Conservation (phyloP, 1,140 invertebrate genomes). For the Cyclina sinensis region DNA sequence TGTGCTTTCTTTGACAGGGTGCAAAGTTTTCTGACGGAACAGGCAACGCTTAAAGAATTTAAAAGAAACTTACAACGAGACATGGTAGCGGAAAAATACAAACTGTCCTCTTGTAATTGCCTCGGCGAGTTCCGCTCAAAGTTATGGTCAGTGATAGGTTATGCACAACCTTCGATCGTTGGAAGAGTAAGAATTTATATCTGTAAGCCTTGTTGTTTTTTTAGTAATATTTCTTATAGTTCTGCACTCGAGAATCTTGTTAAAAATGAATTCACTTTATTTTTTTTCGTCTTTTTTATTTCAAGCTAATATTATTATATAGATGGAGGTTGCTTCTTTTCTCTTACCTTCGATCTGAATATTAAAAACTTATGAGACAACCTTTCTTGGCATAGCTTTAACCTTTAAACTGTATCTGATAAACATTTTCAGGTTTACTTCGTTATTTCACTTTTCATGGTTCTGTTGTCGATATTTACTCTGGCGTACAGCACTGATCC, state of each 20-base stretch:
- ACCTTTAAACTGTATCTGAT: too few species aligned
- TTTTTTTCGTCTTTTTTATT: too few species aligned
- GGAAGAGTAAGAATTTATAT: constrained; percentile 22
- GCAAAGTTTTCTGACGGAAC: constrained; percentile 55
- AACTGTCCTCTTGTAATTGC: background rate
- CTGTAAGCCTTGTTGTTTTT: too few species aligned
- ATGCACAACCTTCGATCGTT: background rate
- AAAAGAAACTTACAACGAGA: constrained; percentile 36
- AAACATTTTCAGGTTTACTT: constrained; percentile 53
- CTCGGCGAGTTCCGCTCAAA: background rate
- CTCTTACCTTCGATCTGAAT: too few species aligned
- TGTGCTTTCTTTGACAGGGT: constrained; percentile 34
- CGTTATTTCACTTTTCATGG: constrained; percentile 13
- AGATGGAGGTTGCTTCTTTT: too few species aligned
- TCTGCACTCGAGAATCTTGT: too few species aligned
- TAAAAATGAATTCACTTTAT: too few species aligned
- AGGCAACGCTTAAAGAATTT: constrained; percentile 62
- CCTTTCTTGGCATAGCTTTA: too few species aligned
- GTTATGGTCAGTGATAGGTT: constrained; percentile 16
- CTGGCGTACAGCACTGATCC: constrained; percentile 54
- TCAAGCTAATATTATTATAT: too few species aligned
- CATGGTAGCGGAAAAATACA: background rate
- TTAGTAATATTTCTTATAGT: too few species aligned
- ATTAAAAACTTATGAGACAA: too few species aligned
- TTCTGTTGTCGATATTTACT: constrained; percentile 48